Percentiles rank a stretch among this genome's conserved stretches.
Conservation (phyloP, 2,888 invertebrate species). For the Eremobia ochroleuca region DNA sequence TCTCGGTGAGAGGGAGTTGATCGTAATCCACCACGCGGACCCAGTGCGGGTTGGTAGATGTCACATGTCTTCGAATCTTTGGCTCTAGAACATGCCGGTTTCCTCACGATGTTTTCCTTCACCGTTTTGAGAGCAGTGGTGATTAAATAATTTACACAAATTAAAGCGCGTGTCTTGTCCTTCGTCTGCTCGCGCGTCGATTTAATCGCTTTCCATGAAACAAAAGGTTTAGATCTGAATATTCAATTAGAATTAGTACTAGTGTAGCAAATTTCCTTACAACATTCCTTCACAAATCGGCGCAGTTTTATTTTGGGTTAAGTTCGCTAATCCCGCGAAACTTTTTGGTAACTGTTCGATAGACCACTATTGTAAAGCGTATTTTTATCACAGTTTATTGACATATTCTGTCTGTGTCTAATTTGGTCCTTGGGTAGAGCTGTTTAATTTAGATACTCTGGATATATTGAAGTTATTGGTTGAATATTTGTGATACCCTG, state of each 20-base stretch:
- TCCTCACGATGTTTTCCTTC: no score
- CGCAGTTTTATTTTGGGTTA: conserved; percentile 8
- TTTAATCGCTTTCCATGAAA: background rate
- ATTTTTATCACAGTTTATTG: conserved; percentile 14
- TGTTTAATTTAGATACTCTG: background rate
- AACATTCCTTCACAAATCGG: no score
- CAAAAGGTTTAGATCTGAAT: background rate
- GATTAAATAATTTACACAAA: no score
- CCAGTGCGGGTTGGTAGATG: no score
- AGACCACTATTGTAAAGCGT: background rate
- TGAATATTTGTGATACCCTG: background rate
- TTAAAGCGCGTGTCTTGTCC: no score
- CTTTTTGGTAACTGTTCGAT: background rate
- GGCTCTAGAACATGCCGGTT: no score
- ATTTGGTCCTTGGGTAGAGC: background rate
- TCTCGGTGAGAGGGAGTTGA: no score
- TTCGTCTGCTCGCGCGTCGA: no score
- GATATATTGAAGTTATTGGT: background rate
- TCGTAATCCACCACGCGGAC: no score
- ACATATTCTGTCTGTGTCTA: background rate
- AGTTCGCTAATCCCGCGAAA: background rate
- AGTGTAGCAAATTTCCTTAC: no score
- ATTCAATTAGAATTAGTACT: conserved; percentile 1
- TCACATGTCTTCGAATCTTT: no score
- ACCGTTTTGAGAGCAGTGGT: no score